phyloP scores from a whole-genome alignment of 1,140 invertebrate species.

The Brachionus rubens region DNA sequence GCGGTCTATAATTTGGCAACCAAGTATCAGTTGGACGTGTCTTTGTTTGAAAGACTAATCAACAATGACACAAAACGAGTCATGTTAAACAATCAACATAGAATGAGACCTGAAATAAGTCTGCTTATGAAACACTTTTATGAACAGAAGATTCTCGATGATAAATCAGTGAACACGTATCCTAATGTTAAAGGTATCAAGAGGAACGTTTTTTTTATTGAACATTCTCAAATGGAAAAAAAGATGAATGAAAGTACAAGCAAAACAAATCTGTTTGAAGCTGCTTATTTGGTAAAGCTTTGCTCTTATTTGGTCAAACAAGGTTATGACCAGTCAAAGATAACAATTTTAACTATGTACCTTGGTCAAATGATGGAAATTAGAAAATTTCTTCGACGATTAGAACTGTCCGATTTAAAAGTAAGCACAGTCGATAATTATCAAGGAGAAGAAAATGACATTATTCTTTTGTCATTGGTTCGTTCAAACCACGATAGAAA shows the following conservation, averaged over 20 bases:
- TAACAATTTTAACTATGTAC: constrained; percentile 60
- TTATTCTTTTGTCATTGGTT: constrained; percentile 77
- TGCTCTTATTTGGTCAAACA: no score
- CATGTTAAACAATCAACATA: constrained; percentile 50
- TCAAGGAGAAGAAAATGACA: constrained; percentile 80
- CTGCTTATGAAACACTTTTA: no score
- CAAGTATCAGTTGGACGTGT: no score
- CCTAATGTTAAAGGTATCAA: no score
- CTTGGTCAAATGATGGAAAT: constrained; percentile 52
- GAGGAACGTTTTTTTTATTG: constrained; percentile 57
- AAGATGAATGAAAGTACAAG: constrained; percentile 53
- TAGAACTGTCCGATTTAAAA: background rate
- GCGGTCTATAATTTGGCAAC: no score
- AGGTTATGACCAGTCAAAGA: constrained; percentile 52
- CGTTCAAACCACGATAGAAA: constrained; percentile 68
- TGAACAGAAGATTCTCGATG: no score
- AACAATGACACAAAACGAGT: constrained; percentile 64
- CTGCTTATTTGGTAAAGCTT: constrained; percentile 52
- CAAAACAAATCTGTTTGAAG: constrained; percentile 56
- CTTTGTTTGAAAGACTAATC: constrained; percentile 71
- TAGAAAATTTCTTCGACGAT: background rate
- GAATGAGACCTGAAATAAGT: constrained; percentile 58
- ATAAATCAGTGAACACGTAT: no score
- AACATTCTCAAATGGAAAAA: constrained; percentile 53
- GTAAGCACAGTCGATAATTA: constrained; percentile 57